phyloP scores from a whole-genome alignment of 2,113 vertebrate genomes.

The Sialia sialis region DNA sequence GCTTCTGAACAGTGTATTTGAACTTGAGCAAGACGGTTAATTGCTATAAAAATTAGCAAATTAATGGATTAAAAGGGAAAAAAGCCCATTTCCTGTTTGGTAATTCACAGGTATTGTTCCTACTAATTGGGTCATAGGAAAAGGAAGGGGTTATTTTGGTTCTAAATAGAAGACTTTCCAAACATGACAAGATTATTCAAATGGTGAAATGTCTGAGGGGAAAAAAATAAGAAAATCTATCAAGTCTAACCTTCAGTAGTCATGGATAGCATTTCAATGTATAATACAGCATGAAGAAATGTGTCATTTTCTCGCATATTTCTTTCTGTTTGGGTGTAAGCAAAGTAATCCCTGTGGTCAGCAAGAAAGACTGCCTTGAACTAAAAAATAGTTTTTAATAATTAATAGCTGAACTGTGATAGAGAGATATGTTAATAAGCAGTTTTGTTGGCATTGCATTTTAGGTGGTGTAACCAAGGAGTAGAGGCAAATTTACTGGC shows the following conservation, averaged over 20 bases:
- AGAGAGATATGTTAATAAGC: background rate
- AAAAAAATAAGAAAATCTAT: accelerated
- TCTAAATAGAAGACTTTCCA: background rate
- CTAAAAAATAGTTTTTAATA: background rate
- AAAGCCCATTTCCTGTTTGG: background rate
- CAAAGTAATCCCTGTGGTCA: background rate
- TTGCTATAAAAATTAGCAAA: background rate
- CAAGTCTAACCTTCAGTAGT: background rate
- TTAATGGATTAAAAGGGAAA: background rate
- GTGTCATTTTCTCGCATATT: background rate
- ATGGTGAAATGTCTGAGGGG: background rate
- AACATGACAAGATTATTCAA: background rate
- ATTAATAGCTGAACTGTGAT: background rate
- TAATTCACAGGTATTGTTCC: background rate
- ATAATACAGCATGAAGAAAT: background rate
- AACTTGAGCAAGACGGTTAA: background rate
- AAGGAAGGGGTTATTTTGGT: background rate
- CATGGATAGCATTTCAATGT: background rate
- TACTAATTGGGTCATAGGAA: background rate
- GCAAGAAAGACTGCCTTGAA: background rate
- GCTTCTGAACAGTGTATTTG: background rate
- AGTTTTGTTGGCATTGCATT: background rate
- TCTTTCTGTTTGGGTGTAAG: background rate
- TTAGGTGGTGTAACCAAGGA: background rate
- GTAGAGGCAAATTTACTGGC: background rate